Conservation (phyloP, 2,888 invertebrate species). For the Cheilosia grossa region DNA sequence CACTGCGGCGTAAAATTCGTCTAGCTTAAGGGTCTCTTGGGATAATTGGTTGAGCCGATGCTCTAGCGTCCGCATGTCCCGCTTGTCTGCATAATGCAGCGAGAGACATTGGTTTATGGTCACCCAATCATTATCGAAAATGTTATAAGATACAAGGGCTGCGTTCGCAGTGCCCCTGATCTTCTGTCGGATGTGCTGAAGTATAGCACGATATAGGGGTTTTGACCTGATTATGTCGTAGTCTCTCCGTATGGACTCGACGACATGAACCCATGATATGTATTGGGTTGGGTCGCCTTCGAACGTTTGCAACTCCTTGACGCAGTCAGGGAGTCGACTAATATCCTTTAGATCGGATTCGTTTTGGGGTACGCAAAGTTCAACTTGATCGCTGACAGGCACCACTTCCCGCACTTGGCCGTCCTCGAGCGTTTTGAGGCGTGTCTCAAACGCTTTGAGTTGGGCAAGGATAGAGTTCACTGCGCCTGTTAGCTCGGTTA, state of each 20-base stretch:
- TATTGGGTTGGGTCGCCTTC: neutral
- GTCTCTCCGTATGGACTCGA: neutral
- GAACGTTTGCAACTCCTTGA: neutral
- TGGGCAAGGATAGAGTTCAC: neutral
- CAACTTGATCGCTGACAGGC: neutral
- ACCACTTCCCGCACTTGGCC: neutral
- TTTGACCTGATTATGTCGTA: neutral
- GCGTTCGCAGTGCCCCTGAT: neutral
- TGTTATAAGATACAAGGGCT: neutral
- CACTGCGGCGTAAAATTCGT: neutral
- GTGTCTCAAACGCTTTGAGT: too few relatives aligned
- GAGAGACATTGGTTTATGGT: too few relatives aligned
- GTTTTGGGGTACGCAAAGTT: neutral
- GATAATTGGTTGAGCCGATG: neutral
- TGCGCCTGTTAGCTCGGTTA: neutral
- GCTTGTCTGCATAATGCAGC: neutral
- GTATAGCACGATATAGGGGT: neutral
- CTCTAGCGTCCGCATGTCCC: neutral
- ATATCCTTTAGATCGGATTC: neutral
- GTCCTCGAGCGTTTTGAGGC: too few relatives aligned
- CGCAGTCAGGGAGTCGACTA: neutral
- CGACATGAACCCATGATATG: neutral
- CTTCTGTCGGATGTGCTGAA: neutral
- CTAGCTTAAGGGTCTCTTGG: neutral
- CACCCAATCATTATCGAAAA: too few relatives aligned